Base-by-base conservation (phyloP, 2,113 vertebrate genomes). In the Hippocampus zosterae region DNA sequence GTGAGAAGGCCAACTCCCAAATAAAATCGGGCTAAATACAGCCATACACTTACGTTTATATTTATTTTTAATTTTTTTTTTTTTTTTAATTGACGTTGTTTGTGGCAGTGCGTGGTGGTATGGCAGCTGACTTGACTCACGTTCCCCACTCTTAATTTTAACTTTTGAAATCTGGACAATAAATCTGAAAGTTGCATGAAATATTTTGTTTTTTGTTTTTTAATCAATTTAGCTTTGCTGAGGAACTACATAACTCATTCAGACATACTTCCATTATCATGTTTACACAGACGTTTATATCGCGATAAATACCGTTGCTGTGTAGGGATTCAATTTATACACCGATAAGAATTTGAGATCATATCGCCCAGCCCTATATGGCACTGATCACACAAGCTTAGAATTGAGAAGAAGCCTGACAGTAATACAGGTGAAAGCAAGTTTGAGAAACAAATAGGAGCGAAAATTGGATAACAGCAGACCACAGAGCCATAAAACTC, bases 401-500 rank as follows among this genome's bases (percentile, higher is more conserved):
- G 78, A 33, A 65, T 52, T 33, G 67, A 76, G 25, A 29, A 40
- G 12, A 59, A 3, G 67, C 15, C 66, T 6, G 21, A 40, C 21
- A 48, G 70, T 69, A 68, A 70, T 64, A 62, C 7, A 74, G 44
- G 73, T 63, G 44, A 61, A 16, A 48, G 1, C 25, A 65, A 55
- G 67, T 74, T 37, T 41, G 56, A 70, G 66, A 63, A 46, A 46
- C 25, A 55, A 23, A 61, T 19, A 9, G 27, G 48, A 67, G 18
- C 52, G 13, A 50, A 57, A 65, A 52, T 10, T 6, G 8, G 12
- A 8, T 13, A 18, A 68, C 27, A 65, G 57, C 2, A 33, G 33
- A 68, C 33, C 55, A 8, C 15, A 42, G 55, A n/a, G 12, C 57
- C 63, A 76, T 85, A 85, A 89, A 86, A 79, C 67, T 69, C n/a